Conservation (phyloP, 2,113 vertebrate genomes). For the Eulemur rufifrons region DNA sequence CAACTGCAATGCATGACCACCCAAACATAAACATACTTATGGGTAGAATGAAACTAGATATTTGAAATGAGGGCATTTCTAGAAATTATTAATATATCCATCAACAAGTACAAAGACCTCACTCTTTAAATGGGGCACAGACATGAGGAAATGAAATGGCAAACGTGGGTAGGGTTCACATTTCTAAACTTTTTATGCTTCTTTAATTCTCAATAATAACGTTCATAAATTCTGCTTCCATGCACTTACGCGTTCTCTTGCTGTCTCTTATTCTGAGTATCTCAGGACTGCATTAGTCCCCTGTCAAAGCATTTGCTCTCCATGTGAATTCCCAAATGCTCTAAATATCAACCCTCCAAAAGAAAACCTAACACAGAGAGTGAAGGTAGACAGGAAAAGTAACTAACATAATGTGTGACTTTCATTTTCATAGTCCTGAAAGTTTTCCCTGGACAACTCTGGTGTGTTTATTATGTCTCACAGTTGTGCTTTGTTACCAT, state of each 20-base stretch:
- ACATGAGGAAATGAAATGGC: not conserved
- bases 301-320: not conserved
- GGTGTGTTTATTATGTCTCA: conserved; percentile 36
- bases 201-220: not conserved
- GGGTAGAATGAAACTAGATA: not conserved
- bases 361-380: not conserved
- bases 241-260: not conserved
- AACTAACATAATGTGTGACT: not conserved
- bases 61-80: not conserved
- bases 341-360: not conserved
- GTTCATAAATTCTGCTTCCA: not conserved
- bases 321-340: not conserved
- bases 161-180: not conserved
- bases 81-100: not conserved
- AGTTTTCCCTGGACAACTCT: not conserved
- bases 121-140: not conserved
- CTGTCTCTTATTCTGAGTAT: not conserved
- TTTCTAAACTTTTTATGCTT: not conserved
- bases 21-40: not conserved
- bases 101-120: not conserved
- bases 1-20: not conserved
- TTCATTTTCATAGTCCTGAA: conserved; percentile 9
- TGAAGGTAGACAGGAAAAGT: not conserved
- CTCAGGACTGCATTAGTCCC: not conserved
- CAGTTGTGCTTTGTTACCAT: conserved; percentile 22